Conservation (phyloP, 2,113 vertebrate species). For the Myiopsitta monachus region DNA sequence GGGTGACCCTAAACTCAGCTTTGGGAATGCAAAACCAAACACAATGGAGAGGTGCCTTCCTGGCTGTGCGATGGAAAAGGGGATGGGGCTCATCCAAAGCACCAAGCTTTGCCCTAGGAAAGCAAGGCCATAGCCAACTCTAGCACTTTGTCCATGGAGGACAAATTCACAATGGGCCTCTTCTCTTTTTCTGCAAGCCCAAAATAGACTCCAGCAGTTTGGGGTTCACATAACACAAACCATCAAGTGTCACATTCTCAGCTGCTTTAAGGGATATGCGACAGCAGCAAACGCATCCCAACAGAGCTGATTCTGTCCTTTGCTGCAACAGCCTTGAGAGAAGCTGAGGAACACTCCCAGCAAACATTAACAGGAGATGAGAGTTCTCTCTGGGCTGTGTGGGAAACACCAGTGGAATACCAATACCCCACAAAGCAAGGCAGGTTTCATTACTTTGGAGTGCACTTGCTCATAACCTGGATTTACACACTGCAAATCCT, state of each 20-base stretch:
- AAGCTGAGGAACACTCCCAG: neutral
- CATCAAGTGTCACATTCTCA: slow-evolving; percentile 36
- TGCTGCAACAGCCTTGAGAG: neutral
- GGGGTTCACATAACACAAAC: neutral
- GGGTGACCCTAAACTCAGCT: neutral
- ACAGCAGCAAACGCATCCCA: neutral
- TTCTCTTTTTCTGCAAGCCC: neutral
- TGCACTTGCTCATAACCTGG: slow-evolving; percentile 61
- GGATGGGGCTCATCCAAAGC: fast-evolving
- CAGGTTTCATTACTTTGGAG: slow-evolving; percentile 57
- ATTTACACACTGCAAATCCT: slow-evolving; percentile 69
- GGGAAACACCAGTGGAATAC: slow-evolving; percentile 51
- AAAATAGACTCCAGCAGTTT: slow-evolving; percentile 11
- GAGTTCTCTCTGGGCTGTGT: neutral
- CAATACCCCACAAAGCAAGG: slow-evolving; percentile 46
- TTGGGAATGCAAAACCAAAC: fast-evolving
- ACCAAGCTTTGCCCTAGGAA: fast-evolving
- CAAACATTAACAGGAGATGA: neutral
- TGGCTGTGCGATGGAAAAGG: fast-evolving
- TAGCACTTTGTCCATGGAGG: fast-evolving
- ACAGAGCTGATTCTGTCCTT: neutral
- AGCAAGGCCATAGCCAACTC: neutral
- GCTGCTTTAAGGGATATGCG: neutral
- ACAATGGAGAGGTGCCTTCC: neutral
- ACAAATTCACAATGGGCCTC: neutral